A percentile compares a stretch with the other conserved stretches of the same genome.
Evolutionary conservation across 2,888 invertebrate species (phyloP).

Genomic region (Cartodere bifasciata): DNA sequence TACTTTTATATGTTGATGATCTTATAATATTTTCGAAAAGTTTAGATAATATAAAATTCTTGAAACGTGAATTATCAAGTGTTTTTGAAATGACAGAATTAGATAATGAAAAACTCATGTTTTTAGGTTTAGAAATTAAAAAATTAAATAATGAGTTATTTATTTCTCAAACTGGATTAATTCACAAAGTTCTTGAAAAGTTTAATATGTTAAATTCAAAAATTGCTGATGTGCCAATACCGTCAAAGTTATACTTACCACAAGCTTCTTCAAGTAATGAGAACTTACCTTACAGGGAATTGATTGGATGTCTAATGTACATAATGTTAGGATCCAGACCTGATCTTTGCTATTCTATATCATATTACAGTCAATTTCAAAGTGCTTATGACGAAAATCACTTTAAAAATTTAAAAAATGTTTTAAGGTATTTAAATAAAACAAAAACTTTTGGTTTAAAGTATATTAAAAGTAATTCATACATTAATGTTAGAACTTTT

Average conservation of each 20-base stretch:
- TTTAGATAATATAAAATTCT: constrained; percentile 8
- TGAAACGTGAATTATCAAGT: constrained; percentile 10
- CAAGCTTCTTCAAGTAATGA: too few species aligned
- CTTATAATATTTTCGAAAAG: constrained; percentile 13
- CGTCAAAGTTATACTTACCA: constrained; percentile 13
- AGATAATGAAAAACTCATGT: constrained; percentile 10
- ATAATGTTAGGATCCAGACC: constrained; percentile 16
- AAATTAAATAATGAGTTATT: constrained; percentile 8
- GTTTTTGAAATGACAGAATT: constrained; percentile 14
- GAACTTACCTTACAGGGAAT: constrained; percentile 14
- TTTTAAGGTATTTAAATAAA: constrained; percentile 13
- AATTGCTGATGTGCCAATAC: constrained; percentile 11
- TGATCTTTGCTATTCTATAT: constrained; percentile 15
- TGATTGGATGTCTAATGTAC: constrained; percentile 16
- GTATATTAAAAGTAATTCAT: constrained; percentile 11
- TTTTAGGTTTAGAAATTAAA: constrained; percentile 12
- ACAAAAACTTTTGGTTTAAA: constrained; percentile 13
- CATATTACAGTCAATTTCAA: constrained; percentile 18
- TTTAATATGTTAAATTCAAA: constrained; percentile 14
- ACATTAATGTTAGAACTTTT: constrained; percentile 9
- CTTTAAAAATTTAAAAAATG: constrained; percentile 14
- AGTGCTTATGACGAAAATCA: constrained; percentile 13
- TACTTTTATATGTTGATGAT: constrained; percentile 16
- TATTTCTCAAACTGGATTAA: constrained; percentile 14
- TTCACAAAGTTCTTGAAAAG: constrained; percentile 12